These are phyloP conservation scores for Kradibia gibbosae DNA, from an alignment of 1,140 invertebrate genomes.

Conservation along the genomic window DNA sequence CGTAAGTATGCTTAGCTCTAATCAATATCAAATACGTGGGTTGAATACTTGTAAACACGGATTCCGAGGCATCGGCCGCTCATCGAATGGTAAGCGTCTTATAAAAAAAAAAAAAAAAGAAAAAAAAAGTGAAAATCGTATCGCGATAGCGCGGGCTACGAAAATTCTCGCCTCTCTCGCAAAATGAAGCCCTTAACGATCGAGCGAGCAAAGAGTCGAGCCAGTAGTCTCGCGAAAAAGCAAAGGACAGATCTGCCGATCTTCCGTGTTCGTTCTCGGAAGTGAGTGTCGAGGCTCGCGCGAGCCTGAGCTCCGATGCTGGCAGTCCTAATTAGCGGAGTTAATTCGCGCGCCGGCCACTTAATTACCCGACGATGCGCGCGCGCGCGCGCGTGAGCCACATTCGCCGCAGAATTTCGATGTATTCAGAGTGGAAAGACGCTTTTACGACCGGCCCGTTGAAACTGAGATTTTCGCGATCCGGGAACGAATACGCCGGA, in stretches of 20 bases:
- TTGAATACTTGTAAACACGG: no score
- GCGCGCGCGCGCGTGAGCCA: not conserved
- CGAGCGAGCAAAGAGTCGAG: no score
- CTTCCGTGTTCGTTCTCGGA: not conserved
- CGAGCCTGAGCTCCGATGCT: not conserved
- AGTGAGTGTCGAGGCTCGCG: not conserved
- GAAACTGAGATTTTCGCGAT: slow-evolving; percentile 56
- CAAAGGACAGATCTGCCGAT: not conserved
- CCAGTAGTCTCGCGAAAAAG: not conserved
- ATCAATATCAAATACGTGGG: no score
- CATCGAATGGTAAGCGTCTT: no score
- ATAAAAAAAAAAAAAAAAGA: no score
- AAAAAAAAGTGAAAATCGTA: no score
- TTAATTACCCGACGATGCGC: slow-evolving; percentile 29
- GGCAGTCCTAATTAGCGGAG: slow-evolving; percentile 39
- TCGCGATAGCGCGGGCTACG: no score
- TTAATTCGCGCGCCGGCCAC: slow-evolving; percentile 47
- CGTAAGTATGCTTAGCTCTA: no score
- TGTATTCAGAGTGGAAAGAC: slow-evolving; percentile 56
- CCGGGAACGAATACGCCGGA: not conserved
- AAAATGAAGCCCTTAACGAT: no score
- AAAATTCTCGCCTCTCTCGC: no score
- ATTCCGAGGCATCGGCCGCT: no score
- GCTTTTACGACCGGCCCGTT: slow-evolving; percentile 50
- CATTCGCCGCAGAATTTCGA: slow-evolving; percentile 8